phyloP scores from a whole-genome alignment of 1,140 invertebrate species.

The Drosophila parabipectinata region DNA sequence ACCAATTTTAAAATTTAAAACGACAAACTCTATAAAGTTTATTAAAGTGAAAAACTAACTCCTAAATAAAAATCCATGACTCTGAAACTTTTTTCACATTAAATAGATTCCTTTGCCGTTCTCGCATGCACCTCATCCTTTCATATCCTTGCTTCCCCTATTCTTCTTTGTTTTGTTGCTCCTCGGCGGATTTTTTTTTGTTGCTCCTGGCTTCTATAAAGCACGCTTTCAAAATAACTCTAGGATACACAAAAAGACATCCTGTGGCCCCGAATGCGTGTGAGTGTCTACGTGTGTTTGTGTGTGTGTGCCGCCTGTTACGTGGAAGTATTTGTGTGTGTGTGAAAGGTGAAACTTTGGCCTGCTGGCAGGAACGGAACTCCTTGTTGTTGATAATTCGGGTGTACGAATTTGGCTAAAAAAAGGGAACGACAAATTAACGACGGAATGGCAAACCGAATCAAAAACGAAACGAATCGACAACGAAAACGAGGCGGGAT shows the following conservation, averaged over 20 bases:
- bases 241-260: slow-evolving; percentile 81
- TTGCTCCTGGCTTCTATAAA: slow-evolving; percentile 39
- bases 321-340: slow-evolving; percentile 30
- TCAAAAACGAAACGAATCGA: slow-evolving; percentile 29
- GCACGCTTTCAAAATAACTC: slow-evolving; percentile 77
- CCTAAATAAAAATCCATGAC: slow-evolving; percentile 39
- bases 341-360: slow-evolving; percentile 71
- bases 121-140: slow-evolving; percentile 40
- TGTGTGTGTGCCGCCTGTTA: slow-evolving; percentile 14
- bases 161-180: slow-evolving; percentile 27
- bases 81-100: slow-evolving; percentile 35
- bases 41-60: too few relatives aligned
- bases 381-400: slow-evolving; percentile 67
- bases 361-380: slow-evolving; percentile 31
- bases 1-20: slow-evolving; percentile 1
- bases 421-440: slow-evolving; percentile 71
- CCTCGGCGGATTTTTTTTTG: slow-evolving; percentile 25
- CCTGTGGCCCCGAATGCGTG: slow-evolving; percentile 52
- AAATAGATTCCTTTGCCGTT: slow-evolving; percentile 47
- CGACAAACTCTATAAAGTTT: neutral
- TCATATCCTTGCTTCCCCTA: slow-evolving; percentile 12
- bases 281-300: neutral
- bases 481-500: slow-evolving; percentile 51
- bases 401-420: slow-evolving; percentile 65
- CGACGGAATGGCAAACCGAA: slow-evolving; percentile 34